Percentiles rank a stretch among this genome's conserved stretches.
Evolutionary conservation across 2,797 vertebrate species (phyloP).

Genomic region (Cuculus canorus): DNA sequence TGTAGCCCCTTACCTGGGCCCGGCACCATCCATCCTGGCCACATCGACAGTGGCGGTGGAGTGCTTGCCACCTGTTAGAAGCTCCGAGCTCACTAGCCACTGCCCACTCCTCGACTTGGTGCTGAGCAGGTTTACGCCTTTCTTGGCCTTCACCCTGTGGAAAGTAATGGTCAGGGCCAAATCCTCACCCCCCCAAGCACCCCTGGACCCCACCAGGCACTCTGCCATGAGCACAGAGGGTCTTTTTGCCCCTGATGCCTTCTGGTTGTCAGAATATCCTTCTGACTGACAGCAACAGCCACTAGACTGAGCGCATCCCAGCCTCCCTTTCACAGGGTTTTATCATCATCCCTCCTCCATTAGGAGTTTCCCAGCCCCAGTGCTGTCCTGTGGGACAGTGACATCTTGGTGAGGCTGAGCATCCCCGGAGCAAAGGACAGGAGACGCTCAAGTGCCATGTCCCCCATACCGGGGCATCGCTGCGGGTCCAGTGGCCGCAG

Average conservation of each 20-base stretch:
- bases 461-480: accelerated
- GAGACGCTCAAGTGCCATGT: neutral
- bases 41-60: slow-evolving; percentile 94
- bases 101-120: slow-evolving; percentile 88
- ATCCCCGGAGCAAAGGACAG: accelerated
- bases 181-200: accelerated
- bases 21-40: slow-evolving; percentile 80
- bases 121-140: slow-evolving; percentile 93
- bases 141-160: slow-evolving; percentile 96
- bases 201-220: neutral
- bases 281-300: neutral
- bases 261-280: neutral
- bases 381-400: neutral
- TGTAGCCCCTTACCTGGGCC: slow-evolving; percentile 79
- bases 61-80: slow-evolving; percentile 93
- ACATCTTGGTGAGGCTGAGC: neutral
- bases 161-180: neutral
- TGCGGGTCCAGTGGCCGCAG: neutral
- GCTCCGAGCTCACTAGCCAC: slow-evolving; percentile 93
- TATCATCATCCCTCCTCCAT: neutral
- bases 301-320: neutral
- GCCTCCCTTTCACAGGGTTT: neutral
- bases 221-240: accelerated
- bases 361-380: neutral
- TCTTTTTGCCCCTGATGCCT: accelerated